Evolutionary conservation across 1,140 invertebrate species (phyloP), one percentile per base, ranked within the genome.

Genomic region (Heliconius melpomene): DNA sequence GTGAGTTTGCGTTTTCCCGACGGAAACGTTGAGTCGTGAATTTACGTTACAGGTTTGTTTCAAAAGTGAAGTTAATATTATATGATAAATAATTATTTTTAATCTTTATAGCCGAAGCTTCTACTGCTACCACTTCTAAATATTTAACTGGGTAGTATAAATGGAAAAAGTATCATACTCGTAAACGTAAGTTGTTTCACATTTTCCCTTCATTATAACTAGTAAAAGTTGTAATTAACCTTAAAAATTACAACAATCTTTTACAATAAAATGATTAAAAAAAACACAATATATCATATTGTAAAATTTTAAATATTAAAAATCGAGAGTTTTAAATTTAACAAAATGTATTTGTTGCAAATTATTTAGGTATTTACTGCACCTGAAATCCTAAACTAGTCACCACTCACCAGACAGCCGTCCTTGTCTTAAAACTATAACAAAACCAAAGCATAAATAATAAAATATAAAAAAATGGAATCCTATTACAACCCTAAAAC

Each of bases 401-500:
- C 60, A 13, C 60, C 9, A 66, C 23, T 26, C 57, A 5, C 23
- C 3, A 66, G 13, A 66, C 60, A 66, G 23, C 3, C 60, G 60
- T 11, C 0, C 60, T 26, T 66, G 2, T 66, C 16, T 29, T 66
- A 32, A 72, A 36, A 38, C 71, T 72, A 72, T 72, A 38, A 72
- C 20, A 72, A 72, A 72, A 38, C 8, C 36, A 9, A 38, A 66
- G 29, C 60, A 66, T 66, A 38, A 72, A 72, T 72, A 81, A 81
- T 72, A 81, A 81, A 70, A 74, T n/a, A 50, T 81, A 78, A 74
- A 32, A 32, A 81, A 81, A 38, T 11, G 13, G 60, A 71, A 54
- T 74, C 54, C 77, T 77, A 52, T 78, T 54, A 80, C 74, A 78
- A 80, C 76, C 80, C 83, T 80, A 82, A 87, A 88, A 83, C 88